These are phyloP conservation scores for Nothocercus nigrocapillus DNA, from an alignment of 2,113 vertebrate species.

Conservation along the genomic window DNA sequence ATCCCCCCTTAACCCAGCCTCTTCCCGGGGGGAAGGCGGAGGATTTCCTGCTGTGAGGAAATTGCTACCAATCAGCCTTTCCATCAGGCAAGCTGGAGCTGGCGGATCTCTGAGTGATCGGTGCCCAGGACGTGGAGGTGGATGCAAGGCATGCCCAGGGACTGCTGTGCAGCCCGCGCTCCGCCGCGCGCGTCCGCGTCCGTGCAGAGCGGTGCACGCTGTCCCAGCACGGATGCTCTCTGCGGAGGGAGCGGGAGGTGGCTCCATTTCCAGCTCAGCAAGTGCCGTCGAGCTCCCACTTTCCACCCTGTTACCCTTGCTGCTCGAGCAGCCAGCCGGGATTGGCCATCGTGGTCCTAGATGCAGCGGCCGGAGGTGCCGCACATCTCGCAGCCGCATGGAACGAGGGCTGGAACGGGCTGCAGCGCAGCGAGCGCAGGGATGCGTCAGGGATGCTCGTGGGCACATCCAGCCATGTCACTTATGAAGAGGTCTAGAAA, in stretches of 20 bases:
- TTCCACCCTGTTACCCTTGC: background rate
- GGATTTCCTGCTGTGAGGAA: background rate
- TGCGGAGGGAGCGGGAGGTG: background rate
- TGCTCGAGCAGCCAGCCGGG: background rate
- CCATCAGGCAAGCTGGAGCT: background rate
- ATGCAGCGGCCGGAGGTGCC: background rate
- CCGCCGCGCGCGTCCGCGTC: too few species aligned
- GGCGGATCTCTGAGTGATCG: background rate
- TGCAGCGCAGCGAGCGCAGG: fast-evolving
- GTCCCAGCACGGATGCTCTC: background rate
- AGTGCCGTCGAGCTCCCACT: background rate
- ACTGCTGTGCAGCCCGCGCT: background rate
- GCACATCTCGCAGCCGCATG: background rate
- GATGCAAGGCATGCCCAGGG: background rate
- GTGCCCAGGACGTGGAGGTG: fast-evolving
- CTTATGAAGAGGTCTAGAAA: background rate
- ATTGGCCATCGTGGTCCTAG: background rate
- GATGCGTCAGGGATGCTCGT: fast-evolving
- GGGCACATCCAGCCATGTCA: background rate
- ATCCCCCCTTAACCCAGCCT: too few species aligned
- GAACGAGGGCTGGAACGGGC: background rate
- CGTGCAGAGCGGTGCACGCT: too few species aligned
- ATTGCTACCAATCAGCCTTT: background rate
- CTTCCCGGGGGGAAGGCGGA: background rate
- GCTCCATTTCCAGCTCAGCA: constrained; percentile 7